These are phyloP conservation scores for Amblyopsis hoosieri DNA, from an alignment of 2,797 vertebrate species.

Conservation along the genomic window DNA sequence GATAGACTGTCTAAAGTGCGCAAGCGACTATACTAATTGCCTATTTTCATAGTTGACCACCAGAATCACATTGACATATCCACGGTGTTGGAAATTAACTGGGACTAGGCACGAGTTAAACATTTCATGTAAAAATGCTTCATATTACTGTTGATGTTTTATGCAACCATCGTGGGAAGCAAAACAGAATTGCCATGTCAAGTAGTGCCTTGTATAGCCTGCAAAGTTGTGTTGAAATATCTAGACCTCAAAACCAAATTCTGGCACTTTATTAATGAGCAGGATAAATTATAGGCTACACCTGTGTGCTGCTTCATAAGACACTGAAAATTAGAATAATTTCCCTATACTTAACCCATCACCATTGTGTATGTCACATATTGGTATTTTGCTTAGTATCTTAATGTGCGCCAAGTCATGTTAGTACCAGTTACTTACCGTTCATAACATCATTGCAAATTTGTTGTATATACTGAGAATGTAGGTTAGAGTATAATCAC, in stretches of 20 bases:
- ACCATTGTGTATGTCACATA: conserved; percentile 52
- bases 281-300: conserved; percentile 49
- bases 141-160: conserved; percentile 26
- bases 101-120: conserved; percentile 37
- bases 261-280: conserved; percentile 84
- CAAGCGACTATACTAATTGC: conserved; percentile 47
- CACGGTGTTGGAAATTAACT: conserved; percentile 49
- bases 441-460: conserved; percentile 66
- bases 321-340: conserved; percentile 51
- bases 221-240: conserved; percentile 58
- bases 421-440: conserved; percentile 60
- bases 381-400: conserved; percentile 58
- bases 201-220: conserved; percentile 43
- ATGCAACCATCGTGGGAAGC: conserved; percentile 20
- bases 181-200: conserved; percentile 41
- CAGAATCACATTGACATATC: conserved; percentile 44
- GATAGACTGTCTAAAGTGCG: conserved; percentile 52
- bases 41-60: conserved; percentile 48
- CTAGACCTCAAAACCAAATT: conserved; percentile 78
- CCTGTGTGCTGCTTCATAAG: conserved; percentile 49
- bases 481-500: conserved; percentile 87
- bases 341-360: conserved; percentile 43
- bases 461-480: conserved; percentile 86
- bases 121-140: conserved; percentile 32
- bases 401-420: conserved; percentile 49